Evolutionary conservation across 2,888 invertebrate genomes (phyloP).

Genomic region (Drosophila tripunctata): DNA sequence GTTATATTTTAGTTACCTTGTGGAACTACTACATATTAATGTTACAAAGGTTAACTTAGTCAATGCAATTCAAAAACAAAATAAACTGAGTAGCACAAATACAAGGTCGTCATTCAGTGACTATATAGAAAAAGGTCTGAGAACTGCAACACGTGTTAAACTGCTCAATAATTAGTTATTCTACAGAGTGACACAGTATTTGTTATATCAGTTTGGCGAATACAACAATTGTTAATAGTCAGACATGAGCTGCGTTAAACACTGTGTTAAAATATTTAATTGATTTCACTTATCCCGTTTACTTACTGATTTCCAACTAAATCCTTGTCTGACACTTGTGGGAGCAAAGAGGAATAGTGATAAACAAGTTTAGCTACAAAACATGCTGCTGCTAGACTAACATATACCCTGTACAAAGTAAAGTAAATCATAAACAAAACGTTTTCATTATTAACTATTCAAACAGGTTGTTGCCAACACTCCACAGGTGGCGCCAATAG

Average conservation of each 20-base stretch:
- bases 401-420: neutral
- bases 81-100: conserved; percentile 9
- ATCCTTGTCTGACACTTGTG: neutral
- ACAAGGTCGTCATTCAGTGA: conserved; percentile 40
- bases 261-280: too few relatives aligned
- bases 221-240: neutral
- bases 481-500: neutral
- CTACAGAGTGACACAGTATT: conserved; percentile 8
- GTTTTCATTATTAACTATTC: neutral
- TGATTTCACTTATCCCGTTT: neutral
- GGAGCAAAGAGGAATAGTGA: neutral
- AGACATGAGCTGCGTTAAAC: conserved; percentile 30
- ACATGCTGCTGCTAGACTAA: neutral
- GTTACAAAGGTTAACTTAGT: conserved; percentile 37
- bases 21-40: conserved; percentile 1
- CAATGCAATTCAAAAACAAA: conserved; percentile 11
- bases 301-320: neutral
- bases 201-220: neutral
- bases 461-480: neutral
- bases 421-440: neutral
- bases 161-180: conserved; percentile 27
- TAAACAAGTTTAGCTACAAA: conserved; percentile 18
- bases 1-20: conserved; percentile 1
- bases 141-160: conserved; percentile 51
- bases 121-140: conserved; percentile 7